Evolutionary conservation across 2,888 invertebrate species (phyloP).

Genomic region (Limnephilus auricula): DNA sequence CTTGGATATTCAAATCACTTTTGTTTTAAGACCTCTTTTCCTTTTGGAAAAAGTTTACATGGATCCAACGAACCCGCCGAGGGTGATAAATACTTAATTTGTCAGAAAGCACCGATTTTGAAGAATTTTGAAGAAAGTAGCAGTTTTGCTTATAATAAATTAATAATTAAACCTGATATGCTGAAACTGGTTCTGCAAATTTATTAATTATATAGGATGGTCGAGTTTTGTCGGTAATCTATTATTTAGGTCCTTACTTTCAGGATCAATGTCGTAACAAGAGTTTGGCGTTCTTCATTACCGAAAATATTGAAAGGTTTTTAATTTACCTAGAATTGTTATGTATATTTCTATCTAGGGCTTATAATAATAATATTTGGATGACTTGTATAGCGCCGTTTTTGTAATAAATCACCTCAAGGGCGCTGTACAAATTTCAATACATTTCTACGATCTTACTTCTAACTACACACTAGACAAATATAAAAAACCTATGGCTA

Average conservation of each 20-base stretch:
- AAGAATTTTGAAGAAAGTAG: not conserved
- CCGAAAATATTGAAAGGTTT: not conserved
- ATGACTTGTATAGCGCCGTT: too few relatives aligned
- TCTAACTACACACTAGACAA: too few relatives aligned
- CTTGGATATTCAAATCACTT: conserved; percentile 20
- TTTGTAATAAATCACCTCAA: too few relatives aligned
- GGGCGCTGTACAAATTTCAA: too few relatives aligned
- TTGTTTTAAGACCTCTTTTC: conserved; percentile 24
- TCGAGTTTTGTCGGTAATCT: too few relatives aligned
- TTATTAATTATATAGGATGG: not conserved
- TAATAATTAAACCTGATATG: not conserved
- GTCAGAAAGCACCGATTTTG: not conserved
- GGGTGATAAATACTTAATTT: not conserved
- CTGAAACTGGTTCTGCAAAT: not conserved
- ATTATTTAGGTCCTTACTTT: not conserved
- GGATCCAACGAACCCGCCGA: not conserved
- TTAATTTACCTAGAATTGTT: too few relatives aligned
- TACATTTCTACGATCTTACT: too few relatives aligned
- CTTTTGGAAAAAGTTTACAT: conserved; percentile 17
- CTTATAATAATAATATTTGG: too few relatives aligned
- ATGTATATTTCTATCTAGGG: too few relatives aligned
- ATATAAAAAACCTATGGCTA: too few relatives aligned
- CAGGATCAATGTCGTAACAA: not conserved
- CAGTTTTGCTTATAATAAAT: not conserved
- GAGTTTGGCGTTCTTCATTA: not conserved